Percentiles rank a stretch among this genome's conserved stretches.
Conservation (phyloP, 1,140 invertebrate species). For the Pseudomyrmex flavicornis region DNA sequence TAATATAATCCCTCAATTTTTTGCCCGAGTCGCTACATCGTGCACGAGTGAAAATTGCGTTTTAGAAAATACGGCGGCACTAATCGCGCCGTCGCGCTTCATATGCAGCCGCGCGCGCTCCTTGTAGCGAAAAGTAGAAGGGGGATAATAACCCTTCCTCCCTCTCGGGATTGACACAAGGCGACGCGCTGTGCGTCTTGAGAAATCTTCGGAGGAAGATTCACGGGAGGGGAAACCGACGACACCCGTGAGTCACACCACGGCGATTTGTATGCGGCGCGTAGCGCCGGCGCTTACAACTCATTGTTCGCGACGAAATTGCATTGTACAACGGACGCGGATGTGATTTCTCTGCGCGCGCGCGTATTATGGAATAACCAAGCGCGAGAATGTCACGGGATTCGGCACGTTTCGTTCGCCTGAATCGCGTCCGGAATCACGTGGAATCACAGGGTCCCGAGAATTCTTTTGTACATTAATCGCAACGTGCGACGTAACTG, state of each 20-base stretch:
- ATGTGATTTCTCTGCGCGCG: slow-evolving; percentile 3
- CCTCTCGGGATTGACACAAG: not conserved
- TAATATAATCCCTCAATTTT: slow-evolving; percentile 25
- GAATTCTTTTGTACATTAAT: not conserved
- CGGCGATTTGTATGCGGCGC: slow-evolving; percentile 57
- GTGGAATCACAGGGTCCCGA: too few species aligned
- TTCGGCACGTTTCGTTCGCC: slow-evolving; percentile 2
- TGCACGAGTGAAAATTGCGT: slow-evolving; percentile 45
- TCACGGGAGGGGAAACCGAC: too few species aligned
- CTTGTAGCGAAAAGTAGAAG: not conserved
- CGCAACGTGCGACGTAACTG: slow-evolving; percentile 10
- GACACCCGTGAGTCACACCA: slow-evolving; percentile 50
- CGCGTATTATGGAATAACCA: too few species aligned
- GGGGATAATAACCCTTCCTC: slow-evolving; percentile 35
- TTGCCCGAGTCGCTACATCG: slow-evolving; percentile 13
- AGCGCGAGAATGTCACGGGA: slow-evolving; percentile 1
- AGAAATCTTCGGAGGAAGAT: not conserved
- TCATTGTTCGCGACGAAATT: slow-evolving; percentile 66
- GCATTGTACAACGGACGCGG: slow-evolving; percentile 62
- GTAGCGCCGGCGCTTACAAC: slow-evolving; percentile 66
- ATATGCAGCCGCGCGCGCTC: slow-evolving; percentile 24
- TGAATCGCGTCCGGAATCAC: not conserved
- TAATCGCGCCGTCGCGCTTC: slow-evolving; percentile 50
- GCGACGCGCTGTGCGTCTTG: slow-evolving; percentile 6
- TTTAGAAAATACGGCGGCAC: slow-evolving; percentile 47